Evolutionary conservation across 2,113 vertebrate genomes (phyloP), one percentile per base, ranked within the genome.

Genomic region (Myocastor coypus): DNA sequence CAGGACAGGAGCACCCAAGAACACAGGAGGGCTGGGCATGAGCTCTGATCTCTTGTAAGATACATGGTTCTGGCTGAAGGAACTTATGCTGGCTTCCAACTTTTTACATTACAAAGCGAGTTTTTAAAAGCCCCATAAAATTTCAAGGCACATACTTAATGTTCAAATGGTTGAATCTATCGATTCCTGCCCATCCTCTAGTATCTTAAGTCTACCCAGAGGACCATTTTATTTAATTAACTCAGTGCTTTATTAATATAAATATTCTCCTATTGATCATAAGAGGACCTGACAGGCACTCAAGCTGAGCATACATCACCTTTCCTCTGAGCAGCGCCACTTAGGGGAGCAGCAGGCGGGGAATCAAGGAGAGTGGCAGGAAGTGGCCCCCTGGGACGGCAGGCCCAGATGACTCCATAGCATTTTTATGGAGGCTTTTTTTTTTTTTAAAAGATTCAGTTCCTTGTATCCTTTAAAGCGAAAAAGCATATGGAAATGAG

Each of bases 251-350:
- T 99, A 99, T 99, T 99, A 99, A 99, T 99, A 99, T 99, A 99
- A 99, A 99, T 99, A 99, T 99, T 99, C 98, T 98, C 96, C 99
- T 99, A 99, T 99, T 99, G 99, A 99, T 99, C 99, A 99, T 98
- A 98, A 98, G 98, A 98, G 98, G 97, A 98, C 98, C 99, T 99
- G 99, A 99, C 98, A 98, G 99, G 99, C 98, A 98, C 98, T 98
- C 98, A 98, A 98, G 98, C 98, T 91, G 98, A 98, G 98, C 98
- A 98, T 98, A 98, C 98, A 98, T 98, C 99, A 98, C 96, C 98
- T 98, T 98, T 98, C 98, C 98, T 98, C 99, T 91, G 96, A 98
- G 97, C 97, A 98, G 97, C 93, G 92, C 97, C 98, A 97, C 98
- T 99, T 98, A 99, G 98, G 98, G 96, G 98, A 98, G 97, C 98